Percentiles rank a stretch among this genome's conserved stretches.
Conservation (phyloP, 2,113 vertebrate genomes). For the Rhinoderma darwinii region DNA sequence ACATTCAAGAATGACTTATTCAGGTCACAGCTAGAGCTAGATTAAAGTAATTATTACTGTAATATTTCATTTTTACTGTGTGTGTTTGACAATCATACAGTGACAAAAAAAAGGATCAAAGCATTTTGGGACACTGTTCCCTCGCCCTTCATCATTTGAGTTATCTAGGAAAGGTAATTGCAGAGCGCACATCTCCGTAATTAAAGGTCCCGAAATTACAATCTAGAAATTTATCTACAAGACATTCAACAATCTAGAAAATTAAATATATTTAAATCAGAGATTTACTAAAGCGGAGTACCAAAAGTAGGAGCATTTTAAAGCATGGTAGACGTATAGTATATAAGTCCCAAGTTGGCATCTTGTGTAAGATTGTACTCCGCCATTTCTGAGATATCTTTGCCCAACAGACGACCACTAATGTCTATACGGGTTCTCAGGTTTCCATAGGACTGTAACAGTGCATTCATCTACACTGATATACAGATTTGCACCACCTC, state of each 20-base stretch:
- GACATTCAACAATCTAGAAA: constrained; percentile 20
- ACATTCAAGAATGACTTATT: constrained; percentile 38
- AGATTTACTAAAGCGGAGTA: background rate
- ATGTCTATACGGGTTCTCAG: background rate
- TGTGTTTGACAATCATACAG: constrained; percentile 39
- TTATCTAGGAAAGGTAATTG: constrained; percentile 42
- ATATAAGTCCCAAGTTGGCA: background rate
- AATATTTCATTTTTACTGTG: constrained; percentile 49
- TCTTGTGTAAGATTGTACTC: background rate
- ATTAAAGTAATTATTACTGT: constrained; percentile 49
- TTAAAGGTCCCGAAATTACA: constrained; percentile 45
- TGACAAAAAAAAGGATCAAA: constrained; percentile 46
- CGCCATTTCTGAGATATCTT: background rate
- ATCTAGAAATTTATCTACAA: constrained; percentile 26
- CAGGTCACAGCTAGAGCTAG: constrained; percentile 32
- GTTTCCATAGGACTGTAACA: background rate
- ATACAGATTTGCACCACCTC: background rate
- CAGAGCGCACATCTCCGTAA: constrained; percentile 21
- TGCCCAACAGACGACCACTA: background rate
- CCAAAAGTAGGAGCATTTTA: background rate
- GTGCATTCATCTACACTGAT: background rate
- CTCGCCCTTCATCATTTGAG: constrained; percentile 17
- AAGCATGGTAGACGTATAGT: background rate
- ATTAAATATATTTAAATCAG: constrained; percentile 17
- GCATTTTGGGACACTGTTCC: constrained; percentile 33